phyloP scores from a whole-genome alignment of 2,888 invertebrate genomes.

The Pimpla rufipes region DNA sequence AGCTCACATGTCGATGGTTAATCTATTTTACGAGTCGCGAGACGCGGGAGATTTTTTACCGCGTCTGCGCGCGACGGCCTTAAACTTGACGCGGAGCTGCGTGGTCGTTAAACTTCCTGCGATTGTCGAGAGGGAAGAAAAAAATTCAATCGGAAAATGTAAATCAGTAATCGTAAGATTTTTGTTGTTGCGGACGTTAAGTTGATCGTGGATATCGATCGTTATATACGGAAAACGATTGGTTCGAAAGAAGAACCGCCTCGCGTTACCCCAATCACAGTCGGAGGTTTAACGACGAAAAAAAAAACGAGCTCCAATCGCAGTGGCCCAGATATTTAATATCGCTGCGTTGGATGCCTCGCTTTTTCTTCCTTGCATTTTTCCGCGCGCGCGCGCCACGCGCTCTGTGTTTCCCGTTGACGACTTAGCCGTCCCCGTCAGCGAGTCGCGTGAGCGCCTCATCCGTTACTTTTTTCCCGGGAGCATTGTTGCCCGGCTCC shows the following conservation, averaged over 20 bases:
- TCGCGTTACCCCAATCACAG: not conserved
- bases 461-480: constrained; percentile 22
- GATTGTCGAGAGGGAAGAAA: not conserved
- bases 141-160: too few species aligned
- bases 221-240: not conserved
- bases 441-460: not conserved
- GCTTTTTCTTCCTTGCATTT: not conserved
- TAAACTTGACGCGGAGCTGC: not conserved
- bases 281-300: not conserved
- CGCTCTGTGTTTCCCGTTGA: not conserved
- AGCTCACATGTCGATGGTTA: not conserved
- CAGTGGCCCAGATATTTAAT: constrained; percentile 34
- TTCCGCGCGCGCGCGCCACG: not conserved
- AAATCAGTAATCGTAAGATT: too few species aligned
- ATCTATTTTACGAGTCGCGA: not conserved
- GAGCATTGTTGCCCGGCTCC: not conserved
- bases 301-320: constrained; percentile 27
- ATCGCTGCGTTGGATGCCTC: constrained; percentile 29
- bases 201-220: too few species aligned
- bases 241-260: not conserved
- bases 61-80: not conserved
- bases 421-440: not conserved
- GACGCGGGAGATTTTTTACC: not conserved
- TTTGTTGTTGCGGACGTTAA: too few species aligned
- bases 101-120: not conserved